Evolutionary conservation across 2,113 vertebrate species (phyloP).

Genomic region (Amphilophus citrinellus): DNA sequence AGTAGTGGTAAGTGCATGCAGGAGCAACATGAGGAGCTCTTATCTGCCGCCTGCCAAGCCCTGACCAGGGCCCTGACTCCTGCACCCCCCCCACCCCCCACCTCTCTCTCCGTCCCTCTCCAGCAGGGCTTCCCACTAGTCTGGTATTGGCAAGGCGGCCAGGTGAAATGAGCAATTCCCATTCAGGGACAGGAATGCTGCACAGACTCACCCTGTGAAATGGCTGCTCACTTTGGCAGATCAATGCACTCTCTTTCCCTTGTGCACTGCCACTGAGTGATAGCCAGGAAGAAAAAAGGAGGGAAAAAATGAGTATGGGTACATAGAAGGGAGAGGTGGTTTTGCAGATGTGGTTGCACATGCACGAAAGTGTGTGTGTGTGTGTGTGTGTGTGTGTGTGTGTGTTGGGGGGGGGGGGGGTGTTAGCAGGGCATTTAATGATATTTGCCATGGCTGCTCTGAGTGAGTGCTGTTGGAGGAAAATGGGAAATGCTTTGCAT

Average conservation of each 20-base stretch:
- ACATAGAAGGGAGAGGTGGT: conserved; percentile 1
- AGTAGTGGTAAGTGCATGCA: conserved; percentile 34
- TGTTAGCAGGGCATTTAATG: conserved; percentile 75
- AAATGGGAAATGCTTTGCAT: conserved; percentile 76
- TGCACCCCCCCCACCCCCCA: conserved; percentile 6
- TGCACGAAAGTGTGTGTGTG: conserved; percentile 10
- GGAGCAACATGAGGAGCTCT: conserved; percentile 63
- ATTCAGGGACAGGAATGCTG: conserved; percentile 69
- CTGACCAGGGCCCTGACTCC: conserved; percentile 63
- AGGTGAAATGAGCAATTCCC: conserved; percentile 80
- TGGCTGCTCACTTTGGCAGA: conserved; percentile 78
- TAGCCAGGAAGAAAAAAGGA: conserved; percentile 56
- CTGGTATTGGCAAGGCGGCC: conserved; percentile 56
- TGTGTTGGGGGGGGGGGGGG: conserved; percentile 10
- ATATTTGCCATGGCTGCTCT: conserved; percentile 71
- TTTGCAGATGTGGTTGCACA: conserved; percentile 27
- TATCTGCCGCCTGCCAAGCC: conserved; percentile 70
- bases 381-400: conserved; percentile 30
- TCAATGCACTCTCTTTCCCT: conserved; percentile 71
- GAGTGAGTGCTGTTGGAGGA: conserved; percentile 63
- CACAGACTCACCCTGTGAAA: conserved; percentile 61
- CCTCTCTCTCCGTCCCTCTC: conserved; percentile 13
- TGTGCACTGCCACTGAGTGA: conserved; percentile 64
- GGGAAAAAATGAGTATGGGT: conserved; percentile 6
- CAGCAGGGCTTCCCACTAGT: conserved; percentile 49